Base-by-base conservation (phyloP, 2,113 vertebrate species). In the Sinocyclocheilus anophthalmus region DNA sequence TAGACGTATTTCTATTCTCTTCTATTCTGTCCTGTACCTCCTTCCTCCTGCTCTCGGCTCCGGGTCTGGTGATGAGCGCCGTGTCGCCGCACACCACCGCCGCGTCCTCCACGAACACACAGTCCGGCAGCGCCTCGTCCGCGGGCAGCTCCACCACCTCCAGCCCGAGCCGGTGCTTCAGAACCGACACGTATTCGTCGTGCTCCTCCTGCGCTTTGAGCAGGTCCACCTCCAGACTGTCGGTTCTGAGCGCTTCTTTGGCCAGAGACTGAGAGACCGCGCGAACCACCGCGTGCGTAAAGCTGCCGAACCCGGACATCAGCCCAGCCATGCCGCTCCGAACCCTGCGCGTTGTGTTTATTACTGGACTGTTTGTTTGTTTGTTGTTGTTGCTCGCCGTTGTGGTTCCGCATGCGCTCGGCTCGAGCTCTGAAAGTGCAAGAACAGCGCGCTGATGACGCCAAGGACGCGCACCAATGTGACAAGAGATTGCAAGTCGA, bases 51-150 rank as follows among this genome's bases (percentile, higher is more conserved):
- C 96, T 97, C 86, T 94, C 94, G 18, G 95, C 97, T 80, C 97
- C 97, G 39, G 96, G 96, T 91, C 97, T 95, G 89, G 95, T 97
- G 88, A 98, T 90, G 73, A 99, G 96, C 83, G 97, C 97, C 18
- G 97, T 98, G 92, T 97, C 96, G 33, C 97, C 96, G 89, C 97
- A 97, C 84, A 98, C 96, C 89, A 99, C 97, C 9, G 96, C 97
- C 86, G 93, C 93, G 85, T 99, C 97, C 93, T 99, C 97, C 94
- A 99, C 98, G 90, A 99, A 99, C 94, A 96, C 95, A 89, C 96
- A 97, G 93, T 98, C 97, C 81, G 98, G 98, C 22, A 97, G 92
- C 90, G 93, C 90, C 93, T 97, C 96, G 84, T 98, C 97, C 13
- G 96, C 96, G 67, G 96, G 96, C 89, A 99, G 95, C 93, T 95